Conservation (phyloP, 2,113 vertebrate genomes). For the Anhinga anhinga region DNA sequence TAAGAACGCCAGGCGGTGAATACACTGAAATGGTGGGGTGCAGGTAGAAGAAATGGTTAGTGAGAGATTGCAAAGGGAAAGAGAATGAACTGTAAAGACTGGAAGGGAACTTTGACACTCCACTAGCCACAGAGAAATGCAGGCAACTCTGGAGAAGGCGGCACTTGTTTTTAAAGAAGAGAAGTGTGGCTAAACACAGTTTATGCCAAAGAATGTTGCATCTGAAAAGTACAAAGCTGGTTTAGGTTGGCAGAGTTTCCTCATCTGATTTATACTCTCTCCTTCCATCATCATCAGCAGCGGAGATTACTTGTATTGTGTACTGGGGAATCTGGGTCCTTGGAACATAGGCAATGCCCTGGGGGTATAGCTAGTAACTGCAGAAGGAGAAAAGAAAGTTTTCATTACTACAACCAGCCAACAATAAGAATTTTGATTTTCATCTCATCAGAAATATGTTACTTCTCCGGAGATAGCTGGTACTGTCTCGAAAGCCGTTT, state of each 20-base stretch:
- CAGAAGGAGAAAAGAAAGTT: neutral
- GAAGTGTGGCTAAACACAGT: neutral
- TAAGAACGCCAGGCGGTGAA: neutral
- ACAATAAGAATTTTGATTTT: neutral
- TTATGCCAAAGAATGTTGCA: neutral
- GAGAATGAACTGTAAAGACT: neutral
- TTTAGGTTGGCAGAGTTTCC: neutral
- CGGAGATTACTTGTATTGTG: neutral
- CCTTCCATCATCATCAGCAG: neutral
- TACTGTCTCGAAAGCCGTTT: rapidly evolving
- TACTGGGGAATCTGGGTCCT: neutral
- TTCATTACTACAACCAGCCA: neutral
- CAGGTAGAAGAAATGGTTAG: neutral
- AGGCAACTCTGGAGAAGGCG: neutral
- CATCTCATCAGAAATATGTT: neutral
- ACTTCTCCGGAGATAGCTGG: neutral
- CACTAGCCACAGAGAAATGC: neutral
- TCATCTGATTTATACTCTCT: neutral
- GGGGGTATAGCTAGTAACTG: neutral
- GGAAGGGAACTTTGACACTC: neutral
- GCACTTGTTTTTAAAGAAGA: neutral
- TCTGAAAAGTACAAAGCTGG: neutral
- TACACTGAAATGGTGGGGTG: neutral
- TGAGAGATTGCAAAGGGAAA: neutral
- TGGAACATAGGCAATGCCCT: neutral